These are phyloP conservation scores for Cataglyphis rosenhaueri DNA, from an alignment of 2,888 invertebrate species.

Conservation along the genomic window DNA sequence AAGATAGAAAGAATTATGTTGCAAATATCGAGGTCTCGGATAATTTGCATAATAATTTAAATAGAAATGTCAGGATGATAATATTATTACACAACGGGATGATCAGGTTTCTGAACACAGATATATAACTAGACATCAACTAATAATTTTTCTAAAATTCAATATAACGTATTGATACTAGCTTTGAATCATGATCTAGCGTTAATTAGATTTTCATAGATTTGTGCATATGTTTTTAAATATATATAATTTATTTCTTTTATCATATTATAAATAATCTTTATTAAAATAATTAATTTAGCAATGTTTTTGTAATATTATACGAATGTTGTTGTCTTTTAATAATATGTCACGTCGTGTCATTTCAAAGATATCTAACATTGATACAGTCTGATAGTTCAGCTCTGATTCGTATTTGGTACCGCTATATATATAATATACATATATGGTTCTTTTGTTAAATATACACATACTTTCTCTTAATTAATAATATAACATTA, in stretches of 20 bases:
- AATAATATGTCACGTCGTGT: slow-evolving; percentile 66
- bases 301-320: slow-evolving; percentile 26
- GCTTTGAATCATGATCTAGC: neutral
- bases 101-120: neutral
- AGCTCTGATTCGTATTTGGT: slow-evolving; percentile 79
- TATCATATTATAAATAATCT: neutral
- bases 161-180: neutral
- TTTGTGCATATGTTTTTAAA: neutral
- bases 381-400: slow-evolving; percentile 81
- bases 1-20: neutral
- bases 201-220: slow-evolving; percentile 18
- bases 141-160: slow-evolving; percentile 12
- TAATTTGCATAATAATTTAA: neutral
- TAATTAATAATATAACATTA: slow-evolving; percentile 74
- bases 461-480: slow-evolving; percentile 78
- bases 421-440: slow-evolving; percentile 41
- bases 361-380: slow-evolving; percentile 75
- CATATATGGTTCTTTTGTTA: neutral
- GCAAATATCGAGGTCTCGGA: slow-evolving; percentile 1
- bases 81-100: slow-evolving; percentile 1
- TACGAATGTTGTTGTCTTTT: slow-evolving; percentile 38
- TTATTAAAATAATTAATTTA: slow-evolving; percentile 28
- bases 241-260: slow-evolving; percentile 1
- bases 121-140: neutral
- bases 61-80: slow-evolving; percentile 1